Evolutionary conservation across 2,888 invertebrate species (phyloP), one percentile per base, ranked within the genome.

Genomic region (Sarcophaga carnaria): DNA sequence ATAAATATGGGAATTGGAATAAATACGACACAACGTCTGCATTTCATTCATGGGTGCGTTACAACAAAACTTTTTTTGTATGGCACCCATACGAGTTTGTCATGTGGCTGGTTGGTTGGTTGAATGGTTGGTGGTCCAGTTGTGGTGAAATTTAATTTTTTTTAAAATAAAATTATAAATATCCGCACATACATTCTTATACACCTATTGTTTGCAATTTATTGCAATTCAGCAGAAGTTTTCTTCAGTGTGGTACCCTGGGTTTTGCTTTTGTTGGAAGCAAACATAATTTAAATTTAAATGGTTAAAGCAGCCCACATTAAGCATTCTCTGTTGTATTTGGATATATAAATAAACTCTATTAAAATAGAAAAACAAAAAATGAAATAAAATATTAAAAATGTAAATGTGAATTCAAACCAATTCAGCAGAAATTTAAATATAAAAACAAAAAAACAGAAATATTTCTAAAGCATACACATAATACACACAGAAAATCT

Each of bases 151-250:
- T 80, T 25, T 81, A 37, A 10, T 2, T 8, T 37, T 37, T 37
- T 37, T 37, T 37, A 37, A 37, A 37, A 37, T 37, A 37, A 37
- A n/a, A 37, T 20, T 63, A 64, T 45, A 81, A 70, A 54, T 62
- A 22, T 60, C 54, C 59, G 45, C 27, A 75, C 37, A 22, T 12
- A 37, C 10, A 37, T 37, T 37, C 10, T 8, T 37, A 37, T 37
- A 37, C 37, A 37, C 37, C 37, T 37, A 37, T 37, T 37, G 37
- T 54, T 54, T 54, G 54, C 54, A 4, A 54, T 54, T 74, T 63
- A 22, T n/a, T 86, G 83, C 80, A 83, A 87, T 81, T 87, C 83
- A 80, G 83, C 70, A 80, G 54, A 83, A 64, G 27, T 20, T 76
- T 66, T 71, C 14, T 47, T 25, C 62, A 54, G 12, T 54, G 1